phyloP scores from a whole-genome alignment of 2,888 invertebrate genomes.

The Nebria brevicollis region DNA sequence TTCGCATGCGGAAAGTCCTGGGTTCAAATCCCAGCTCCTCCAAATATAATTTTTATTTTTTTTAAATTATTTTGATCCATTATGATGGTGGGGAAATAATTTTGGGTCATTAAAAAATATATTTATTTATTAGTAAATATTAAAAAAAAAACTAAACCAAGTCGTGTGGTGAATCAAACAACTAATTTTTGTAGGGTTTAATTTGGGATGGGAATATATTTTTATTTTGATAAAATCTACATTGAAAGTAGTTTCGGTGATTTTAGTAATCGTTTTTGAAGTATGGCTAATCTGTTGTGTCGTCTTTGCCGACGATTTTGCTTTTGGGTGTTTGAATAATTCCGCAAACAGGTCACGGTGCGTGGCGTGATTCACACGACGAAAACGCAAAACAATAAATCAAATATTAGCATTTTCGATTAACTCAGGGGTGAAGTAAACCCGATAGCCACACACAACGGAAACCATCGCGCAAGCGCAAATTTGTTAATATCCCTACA shows the following conservation, averaged over 20 bases:
- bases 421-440: background rate
- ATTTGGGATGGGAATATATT: too few species aligned
- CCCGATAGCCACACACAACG: background rate
- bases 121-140: too few species aligned
- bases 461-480: background rate
- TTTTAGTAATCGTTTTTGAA: too few species aligned
- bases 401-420: slow-evolving; percentile 18
- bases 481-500: too few species aligned
- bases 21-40: slow-evolving; percentile 94
- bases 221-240: too few species aligned
- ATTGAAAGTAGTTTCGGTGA: too few species aligned
- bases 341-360: background rate
- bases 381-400: slow-evolving; percentile 12
- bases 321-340: background rate
- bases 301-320: background rate
- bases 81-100: too few species aligned
- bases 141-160: too few species aligned
- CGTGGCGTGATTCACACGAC: slow-evolving; percentile 1
- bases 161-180: too few species aligned
- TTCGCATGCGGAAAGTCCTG: slow-evolving; percentile 95
- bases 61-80: background rate
- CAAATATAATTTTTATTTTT: slow-evolving; percentile 62
- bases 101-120: too few species aligned
- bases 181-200: too few species aligned
- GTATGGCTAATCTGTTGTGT: background rate